These are phyloP conservation scores for Slavum lentiscoides DNA, from an alignment of 2,888 invertebrate species.

Conservation along the genomic window DNA sequence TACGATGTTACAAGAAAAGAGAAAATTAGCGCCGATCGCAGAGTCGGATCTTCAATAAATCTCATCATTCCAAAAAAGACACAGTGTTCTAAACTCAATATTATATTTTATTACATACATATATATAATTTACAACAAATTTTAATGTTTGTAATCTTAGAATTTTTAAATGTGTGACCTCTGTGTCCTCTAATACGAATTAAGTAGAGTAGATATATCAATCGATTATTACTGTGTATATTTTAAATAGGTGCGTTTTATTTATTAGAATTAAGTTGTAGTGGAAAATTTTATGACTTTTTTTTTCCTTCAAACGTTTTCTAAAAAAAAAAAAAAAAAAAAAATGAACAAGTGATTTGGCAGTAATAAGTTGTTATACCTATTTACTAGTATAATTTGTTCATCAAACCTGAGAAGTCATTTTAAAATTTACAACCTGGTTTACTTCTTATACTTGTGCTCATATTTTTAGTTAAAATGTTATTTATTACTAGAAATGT, in stretches of 20 bases:
- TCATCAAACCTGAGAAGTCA: slow-evolving; percentile 24
- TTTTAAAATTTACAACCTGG: slow-evolving; percentile 37
- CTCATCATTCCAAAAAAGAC: slow-evolving; percentile 51
- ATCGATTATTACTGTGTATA: slow-evolving; percentile 39
- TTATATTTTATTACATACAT: slow-evolving; percentile 37
- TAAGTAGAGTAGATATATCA: slow-evolving; percentile 49
- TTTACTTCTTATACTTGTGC: slow-evolving; percentile 44
- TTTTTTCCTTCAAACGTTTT: slow-evolving; percentile 24
- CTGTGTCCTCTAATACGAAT: slow-evolving; percentile 52
- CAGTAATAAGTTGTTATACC: slow-evolving; percentile 44
- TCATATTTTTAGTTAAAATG: slow-evolving; percentile 48
- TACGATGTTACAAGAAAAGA: slow-evolving; percentile 32
- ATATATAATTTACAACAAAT: slow-evolving; percentile 31
- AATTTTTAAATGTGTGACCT: slow-evolving; percentile 49
- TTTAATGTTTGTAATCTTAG: slow-evolving; percentile 44
- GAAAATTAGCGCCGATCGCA: slow-evolving; percentile 28
- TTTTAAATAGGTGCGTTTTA: slow-evolving; percentile 39
- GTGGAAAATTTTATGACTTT: slow-evolving; percentile 19
- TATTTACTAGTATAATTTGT: slow-evolving; percentile 25
- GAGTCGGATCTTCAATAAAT: slow-evolving; percentile 42
- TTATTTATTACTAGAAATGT: slow-evolving; percentile 49
- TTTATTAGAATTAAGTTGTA: slow-evolving; percentile 35
- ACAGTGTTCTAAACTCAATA: slow-evolving; percentile 48
- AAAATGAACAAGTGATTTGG: slow-evolving; percentile 35
- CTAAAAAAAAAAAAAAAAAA: slow-evolving; percentile 20